Evolutionary conservation across 2,113 vertebrate genomes (phyloP).

Genomic region (Plecturocebus donacophilus): DNA sequence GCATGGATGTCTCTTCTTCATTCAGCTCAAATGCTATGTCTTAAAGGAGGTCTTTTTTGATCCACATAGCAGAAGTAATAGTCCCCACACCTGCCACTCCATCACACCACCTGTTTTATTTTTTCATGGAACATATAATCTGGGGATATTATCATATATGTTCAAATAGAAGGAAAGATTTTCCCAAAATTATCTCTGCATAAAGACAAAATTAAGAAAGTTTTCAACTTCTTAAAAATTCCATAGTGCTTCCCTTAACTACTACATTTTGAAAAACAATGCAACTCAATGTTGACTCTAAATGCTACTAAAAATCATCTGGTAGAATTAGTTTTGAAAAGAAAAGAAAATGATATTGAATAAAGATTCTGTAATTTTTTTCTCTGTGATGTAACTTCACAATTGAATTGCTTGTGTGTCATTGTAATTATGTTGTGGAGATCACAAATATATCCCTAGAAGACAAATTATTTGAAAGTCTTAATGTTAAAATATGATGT

Average conservation of each 20-base stretch:
- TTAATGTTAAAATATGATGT: background rate
- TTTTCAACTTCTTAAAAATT: background rate
- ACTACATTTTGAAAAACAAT: background rate
- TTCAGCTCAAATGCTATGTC: background rate
- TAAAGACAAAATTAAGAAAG: background rate
- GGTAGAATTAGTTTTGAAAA: background rate
- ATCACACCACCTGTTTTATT: background rate
- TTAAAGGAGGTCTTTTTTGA: slow-evolving; percentile 23
- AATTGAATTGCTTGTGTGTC: background rate
- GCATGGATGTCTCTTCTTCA: background rate
- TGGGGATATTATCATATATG: background rate
- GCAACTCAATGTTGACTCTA: background rate
- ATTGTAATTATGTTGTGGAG: background rate
- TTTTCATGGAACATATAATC: background rate
- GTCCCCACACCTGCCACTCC: background rate
- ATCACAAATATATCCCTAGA: background rate
- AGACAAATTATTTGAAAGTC: slow-evolving; percentile 33
- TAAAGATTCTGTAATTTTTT: background rate
- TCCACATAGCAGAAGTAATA: background rate
- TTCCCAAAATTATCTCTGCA: background rate
- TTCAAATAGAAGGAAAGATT: background rate
- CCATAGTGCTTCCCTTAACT: background rate
- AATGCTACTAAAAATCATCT: background rate
- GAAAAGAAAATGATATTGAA: background rate
- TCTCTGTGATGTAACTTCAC: background rate